Conservation (phyloP, 2,888 invertebrate genomes). For the Melinaea menophilus region DNA sequence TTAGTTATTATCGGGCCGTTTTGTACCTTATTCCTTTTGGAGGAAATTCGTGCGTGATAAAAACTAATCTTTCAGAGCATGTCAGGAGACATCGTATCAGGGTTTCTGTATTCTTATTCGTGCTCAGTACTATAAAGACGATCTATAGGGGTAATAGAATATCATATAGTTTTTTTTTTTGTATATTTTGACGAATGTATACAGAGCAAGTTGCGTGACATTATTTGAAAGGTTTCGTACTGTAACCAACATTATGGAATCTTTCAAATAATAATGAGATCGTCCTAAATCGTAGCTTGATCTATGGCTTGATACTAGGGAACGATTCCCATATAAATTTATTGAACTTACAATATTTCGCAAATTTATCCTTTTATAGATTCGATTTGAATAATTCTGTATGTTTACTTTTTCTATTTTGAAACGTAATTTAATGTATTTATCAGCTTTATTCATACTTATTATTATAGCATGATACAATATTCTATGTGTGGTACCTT, state of each 20-base stretch:
- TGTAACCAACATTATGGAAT: constrained; percentile 56
- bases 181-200: constrained; percentile 65
- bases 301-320: constrained; percentile 61
- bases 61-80: constrained; percentile 63
- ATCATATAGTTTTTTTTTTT: constrained; percentile 60
- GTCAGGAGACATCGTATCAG: constrained; percentile 59
- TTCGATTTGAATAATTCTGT: too few species aligned
- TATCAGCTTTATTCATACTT: too few species aligned
- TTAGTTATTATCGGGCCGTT: constrained; percentile 46
- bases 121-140: constrained; percentile 51
- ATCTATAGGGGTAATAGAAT: constrained; percentile 48
- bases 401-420: too few species aligned
- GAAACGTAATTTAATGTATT: too few species aligned
- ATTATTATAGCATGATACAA: too few species aligned
- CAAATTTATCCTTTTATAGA: too few species aligned
- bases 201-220: constrained; percentile 71
- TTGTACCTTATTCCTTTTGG: constrained; percentile 35
- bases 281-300: constrained; percentile 61
- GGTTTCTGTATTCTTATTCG: constrained; percentile 65
- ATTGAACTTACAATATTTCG: background rate
- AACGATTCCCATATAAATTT: constrained; percentile 55
- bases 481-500: too few species aligned
- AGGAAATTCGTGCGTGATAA: constrained; percentile 68
- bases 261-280: constrained; percentile 74
- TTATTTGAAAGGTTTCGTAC: constrained; percentile 44